Evolutionary conservation across 2,113 vertebrate genomes (phyloP).

Genomic region (Dipodomys merriami): DNA sequence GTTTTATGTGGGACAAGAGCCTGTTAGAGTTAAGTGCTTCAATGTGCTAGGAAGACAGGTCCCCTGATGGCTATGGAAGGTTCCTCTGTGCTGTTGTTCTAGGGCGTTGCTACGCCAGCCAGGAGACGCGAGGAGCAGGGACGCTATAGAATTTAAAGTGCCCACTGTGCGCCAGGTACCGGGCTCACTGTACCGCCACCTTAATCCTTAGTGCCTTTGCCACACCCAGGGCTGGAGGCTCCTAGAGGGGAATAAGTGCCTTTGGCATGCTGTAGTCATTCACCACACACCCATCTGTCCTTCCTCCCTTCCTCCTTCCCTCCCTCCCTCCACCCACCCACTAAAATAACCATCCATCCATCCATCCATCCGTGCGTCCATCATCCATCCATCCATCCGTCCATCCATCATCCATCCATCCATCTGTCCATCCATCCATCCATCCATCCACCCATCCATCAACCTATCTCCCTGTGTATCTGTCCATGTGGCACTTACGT

Average conservation of each 20-base stretch:
- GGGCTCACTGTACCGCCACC: background rate
- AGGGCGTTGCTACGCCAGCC: background rate
- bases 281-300: too few relatives aligned
- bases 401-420: background rate
- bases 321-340: too few relatives aligned
- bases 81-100: background rate
- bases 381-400: background rate
- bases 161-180: background rate
- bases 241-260: background rate
- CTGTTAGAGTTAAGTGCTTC: background rate
- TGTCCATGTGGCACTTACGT: background rate
- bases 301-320: background rate
- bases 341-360: fast-evolving
- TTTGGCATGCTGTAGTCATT: background rate
- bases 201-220: background rate
- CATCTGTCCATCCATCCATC: background rate
- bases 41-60: fast-evolving
- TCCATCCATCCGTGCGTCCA: background rate
- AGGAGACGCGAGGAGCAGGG: background rate
- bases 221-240: background rate
- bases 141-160: background rate
- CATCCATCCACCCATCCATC: background rate
- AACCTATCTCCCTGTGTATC: background rate
- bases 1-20: background rate
- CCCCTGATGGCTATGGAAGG: too few relatives aligned